Evolutionary conservation across 2,888 invertebrate genomes (phyloP).

Genomic region (Tipula helvola): DNA sequence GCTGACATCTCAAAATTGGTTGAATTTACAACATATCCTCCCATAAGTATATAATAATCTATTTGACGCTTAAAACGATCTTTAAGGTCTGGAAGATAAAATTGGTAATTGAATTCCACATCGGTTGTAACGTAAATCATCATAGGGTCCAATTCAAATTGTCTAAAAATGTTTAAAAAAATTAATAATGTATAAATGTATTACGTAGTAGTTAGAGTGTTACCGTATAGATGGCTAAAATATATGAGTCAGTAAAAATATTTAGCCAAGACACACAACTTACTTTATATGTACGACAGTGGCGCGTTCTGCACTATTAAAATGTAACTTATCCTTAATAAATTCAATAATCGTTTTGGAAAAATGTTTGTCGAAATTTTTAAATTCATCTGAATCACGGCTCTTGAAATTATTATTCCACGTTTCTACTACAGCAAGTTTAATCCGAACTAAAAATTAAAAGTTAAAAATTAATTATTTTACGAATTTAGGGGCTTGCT

Average conservation of each 20-base stretch:
- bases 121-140: background rate
- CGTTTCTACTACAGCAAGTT: background rate
- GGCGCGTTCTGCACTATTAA: background rate
- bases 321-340: background rate
- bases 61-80: background rate
- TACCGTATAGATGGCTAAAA: background rate
- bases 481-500: background rate
- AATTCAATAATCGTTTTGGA: background rate
- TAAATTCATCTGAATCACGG: conserved; percentile 11
- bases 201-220: background rate
- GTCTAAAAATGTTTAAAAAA: background rate
- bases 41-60: background rate
- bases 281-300: background rate
- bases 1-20: background rate
- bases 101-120: background rate
- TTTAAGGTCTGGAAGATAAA: background rate
- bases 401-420: conserved; percentile 12
- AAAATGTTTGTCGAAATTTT: conserved; percentile 4
- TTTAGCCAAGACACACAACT: background rate
- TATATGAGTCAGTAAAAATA: background rate
- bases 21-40: background rate
- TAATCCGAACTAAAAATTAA: conserved; percentile 12
- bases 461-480: background rate
- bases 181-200: background rate
- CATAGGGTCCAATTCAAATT: background rate